These are phyloP conservation scores for Nycticryphes semicollaris DNA, from an alignment of 2,113 vertebrate species.

Conservation along the genomic window DNA sequence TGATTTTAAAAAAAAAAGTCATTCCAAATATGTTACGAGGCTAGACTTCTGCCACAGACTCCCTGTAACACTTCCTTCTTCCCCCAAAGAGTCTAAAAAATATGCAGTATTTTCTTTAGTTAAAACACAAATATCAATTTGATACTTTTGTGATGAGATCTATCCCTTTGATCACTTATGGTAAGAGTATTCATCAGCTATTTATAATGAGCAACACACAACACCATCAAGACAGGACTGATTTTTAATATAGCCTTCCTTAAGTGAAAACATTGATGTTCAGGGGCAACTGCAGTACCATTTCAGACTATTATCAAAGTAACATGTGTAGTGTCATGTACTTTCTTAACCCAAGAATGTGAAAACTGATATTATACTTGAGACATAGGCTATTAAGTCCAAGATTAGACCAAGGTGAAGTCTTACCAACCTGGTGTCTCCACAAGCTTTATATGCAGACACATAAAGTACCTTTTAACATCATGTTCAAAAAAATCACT, in stretches of 20 bases:
- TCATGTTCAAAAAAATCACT: background rate
- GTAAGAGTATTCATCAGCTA: background rate
- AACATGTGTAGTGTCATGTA: background rate
- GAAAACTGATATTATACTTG: background rate
- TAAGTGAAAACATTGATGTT: background rate
- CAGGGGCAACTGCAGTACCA: background rate
- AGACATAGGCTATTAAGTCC: background rate
- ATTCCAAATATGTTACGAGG: background rate
- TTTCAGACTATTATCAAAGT: background rate
- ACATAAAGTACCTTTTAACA: background rate
- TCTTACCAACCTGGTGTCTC: background rate
- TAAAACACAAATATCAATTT: background rate
- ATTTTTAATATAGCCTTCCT: background rate
- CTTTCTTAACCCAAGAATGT: background rate
- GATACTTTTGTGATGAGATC: background rate
- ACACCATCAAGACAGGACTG: background rate
- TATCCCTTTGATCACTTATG: background rate
- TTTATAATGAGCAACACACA: background rate
- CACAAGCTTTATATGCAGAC: background rate
- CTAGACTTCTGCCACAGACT: background rate
- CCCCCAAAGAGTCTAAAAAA: accelerated
- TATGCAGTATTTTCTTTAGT: background rate
- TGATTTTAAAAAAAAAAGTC: background rate
- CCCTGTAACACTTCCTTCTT: background rate
- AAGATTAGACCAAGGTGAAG: background rate